Evolutionary conservation across 2,797 vertebrate genomes (phyloP), one percentile per base, ranked within the genome.

Genomic region (Sebastes taczanowskii): DNA sequence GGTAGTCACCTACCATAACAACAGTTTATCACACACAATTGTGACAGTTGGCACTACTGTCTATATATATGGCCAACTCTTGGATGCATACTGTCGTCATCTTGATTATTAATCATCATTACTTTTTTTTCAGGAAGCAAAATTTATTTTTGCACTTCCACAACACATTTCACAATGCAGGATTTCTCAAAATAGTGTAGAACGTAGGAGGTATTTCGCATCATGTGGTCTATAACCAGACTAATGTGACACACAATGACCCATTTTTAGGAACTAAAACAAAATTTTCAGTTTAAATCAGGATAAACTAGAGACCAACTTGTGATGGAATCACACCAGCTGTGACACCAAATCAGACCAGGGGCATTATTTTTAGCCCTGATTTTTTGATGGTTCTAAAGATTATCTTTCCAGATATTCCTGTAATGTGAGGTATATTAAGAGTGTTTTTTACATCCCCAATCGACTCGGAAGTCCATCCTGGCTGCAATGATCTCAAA

Each of bases 241-340:
- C 52, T 38, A 34, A 34, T 52, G 14, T 66, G 25, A 80, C 11
- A 4, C 23, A 60, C 7, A 71, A 1, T 23, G 1, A 60, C 61
- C 1, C 1, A 16, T n/a, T 76, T 78, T 78, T 23, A 56, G 49
- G 78, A 70, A 70, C 34, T 58, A 42, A 69, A 74, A 76, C 29
- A n/a, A 53, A 11, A 18, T 58, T 64, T 53, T 32, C 7, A 32
- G 18, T 52, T 34, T 42, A 27, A 70, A 64, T 52, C 3, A n/a
- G 11, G 25, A 3, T 0, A 4, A 34, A 38, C 53, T 2, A 55
- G 22, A 55, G 52, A 11, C 9, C n/a, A 22, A 22, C 52, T 23
- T 23, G 9, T 11, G n/a, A 23, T 23, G 16, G n/a, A 2, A 55
- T 55, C 5, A 11, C 53, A 8, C 11, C 23, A 58, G 42, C 42